These are phyloP conservation scores for Drosophila serrata DNA, from an alignment of 1,140 invertebrate species.

Conservation along the genomic window DNA sequence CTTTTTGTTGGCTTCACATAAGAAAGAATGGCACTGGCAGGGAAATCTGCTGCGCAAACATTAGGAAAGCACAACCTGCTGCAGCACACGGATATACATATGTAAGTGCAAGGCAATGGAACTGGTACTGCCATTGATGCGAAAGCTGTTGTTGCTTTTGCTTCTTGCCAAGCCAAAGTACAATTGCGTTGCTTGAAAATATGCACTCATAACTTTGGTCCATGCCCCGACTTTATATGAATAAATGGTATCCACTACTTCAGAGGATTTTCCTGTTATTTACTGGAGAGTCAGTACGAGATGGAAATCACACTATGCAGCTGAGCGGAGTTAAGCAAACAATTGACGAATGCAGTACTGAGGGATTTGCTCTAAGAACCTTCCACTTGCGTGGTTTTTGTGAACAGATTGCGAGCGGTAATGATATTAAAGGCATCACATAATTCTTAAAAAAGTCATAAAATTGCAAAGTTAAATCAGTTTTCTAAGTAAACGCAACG, in stretches of 20 bases:
- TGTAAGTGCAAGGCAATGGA: background rate
- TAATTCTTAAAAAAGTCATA: conserved; percentile 77
- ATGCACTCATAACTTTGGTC: conserved; percentile 66
- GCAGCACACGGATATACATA: background rate
- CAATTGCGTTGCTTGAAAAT: conserved; percentile 63
- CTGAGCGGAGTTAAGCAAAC: conserved; percentile 12
- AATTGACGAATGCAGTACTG: background rate
- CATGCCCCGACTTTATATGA: conserved; percentile 60
- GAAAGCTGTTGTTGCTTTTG: background rate
- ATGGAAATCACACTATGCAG: conserved; percentile 11
- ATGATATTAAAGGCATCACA: conserved; percentile 73
- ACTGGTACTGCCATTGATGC: background rate
- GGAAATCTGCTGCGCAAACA: conserved; percentile 1
- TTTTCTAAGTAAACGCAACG: conserved; percentile 57
- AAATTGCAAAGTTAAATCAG: conserved; percentile 76
- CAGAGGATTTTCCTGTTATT: conserved; percentile 74
- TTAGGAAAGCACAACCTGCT: background rate
- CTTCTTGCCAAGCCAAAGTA: conserved; percentile 29
- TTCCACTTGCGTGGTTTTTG: background rate
- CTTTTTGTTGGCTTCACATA: background rate
- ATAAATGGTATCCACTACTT: conserved; percentile 66
- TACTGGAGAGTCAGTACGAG: conserved; percentile 42
- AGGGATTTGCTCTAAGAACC: conserved; percentile 12
- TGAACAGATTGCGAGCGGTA: conserved; percentile 48
- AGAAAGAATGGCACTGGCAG: background rate